These are phyloP conservation scores for Phrynocephalus guinanensis DNA, from an alignment of 2,797 vertebrate genomes.

Conservation along the genomic window DNA sequence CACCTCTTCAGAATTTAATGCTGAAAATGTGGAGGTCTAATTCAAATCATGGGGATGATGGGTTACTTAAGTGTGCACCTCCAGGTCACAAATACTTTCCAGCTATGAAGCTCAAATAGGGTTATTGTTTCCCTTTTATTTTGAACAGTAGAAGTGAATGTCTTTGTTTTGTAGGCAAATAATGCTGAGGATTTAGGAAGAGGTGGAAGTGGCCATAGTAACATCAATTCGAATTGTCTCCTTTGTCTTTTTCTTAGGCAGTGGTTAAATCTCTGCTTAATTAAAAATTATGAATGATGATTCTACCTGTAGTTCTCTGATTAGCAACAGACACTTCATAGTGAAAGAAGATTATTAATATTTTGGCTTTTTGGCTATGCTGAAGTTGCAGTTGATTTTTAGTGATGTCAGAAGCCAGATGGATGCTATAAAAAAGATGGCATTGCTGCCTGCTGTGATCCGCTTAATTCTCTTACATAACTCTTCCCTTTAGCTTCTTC, in stretches of 20 bases:
- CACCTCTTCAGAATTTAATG: too few relatives aligned
- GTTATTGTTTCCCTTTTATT: background rate
- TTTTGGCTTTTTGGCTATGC: conserved; percentile 27
- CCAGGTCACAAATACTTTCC: too few relatives aligned
- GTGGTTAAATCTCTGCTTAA: background rate
- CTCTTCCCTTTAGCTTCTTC: conserved; percentile 18
- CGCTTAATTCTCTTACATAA: background rate
- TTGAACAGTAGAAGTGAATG: background rate
- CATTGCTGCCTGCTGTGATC: conserved; percentile 21
- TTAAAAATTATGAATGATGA: background rate
- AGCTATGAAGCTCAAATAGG: too few relatives aligned
- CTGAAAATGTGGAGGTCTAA: too few relatives aligned
- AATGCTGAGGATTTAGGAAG: background rate
- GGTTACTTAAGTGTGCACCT: too few relatives aligned
- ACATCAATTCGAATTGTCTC: background rate
- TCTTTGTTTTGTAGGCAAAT: background rate
- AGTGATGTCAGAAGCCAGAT: conserved; percentile 36
- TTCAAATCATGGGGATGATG: too few relatives aligned
- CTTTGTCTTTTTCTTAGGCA: background rate
- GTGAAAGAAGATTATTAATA: conserved; percentile 11
- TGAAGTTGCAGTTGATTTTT: background rate
- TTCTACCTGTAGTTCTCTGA: conserved; percentile 17
- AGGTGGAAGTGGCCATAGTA: background rate
- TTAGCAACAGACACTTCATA: conserved; percentile 18
- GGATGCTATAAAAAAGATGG: background rate